Evolutionary conservation across 2,888 invertebrate genomes (phyloP), one percentile per base, ranked within the genome.

Genomic region (Trypoxylon attenuatum): DNA sequence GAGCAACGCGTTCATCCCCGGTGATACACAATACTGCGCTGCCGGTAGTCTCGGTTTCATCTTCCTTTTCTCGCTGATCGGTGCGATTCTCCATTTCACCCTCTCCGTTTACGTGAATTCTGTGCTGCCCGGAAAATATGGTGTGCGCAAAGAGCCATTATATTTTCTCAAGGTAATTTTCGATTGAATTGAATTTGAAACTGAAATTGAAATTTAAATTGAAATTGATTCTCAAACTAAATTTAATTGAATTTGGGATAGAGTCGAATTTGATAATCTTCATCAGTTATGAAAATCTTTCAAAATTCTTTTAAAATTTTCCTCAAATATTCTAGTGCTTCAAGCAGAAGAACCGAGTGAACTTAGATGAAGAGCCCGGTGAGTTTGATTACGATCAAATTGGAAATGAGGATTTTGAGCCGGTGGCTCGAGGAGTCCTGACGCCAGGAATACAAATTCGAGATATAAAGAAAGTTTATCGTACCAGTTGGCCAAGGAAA

Each of bases 101-200:
- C 85, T 96, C 29, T 93, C 97, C 0, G 88, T 96, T 72, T 98
- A 97, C 83, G 87, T 97, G 22, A 97, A 97, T 85, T 94, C 94
- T 71, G 91, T 98, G 6, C 89, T 92, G 66, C 97, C 97, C 0
- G 97, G 97, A 6, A 93, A 94, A 10, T 95, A 90, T 84, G 97
- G 97, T 2, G 92, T 97, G 0, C 92, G 94, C 0, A 91, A 91
- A 65, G 92, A 92, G 21, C 96, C 95, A 92, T 92, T 96, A 81
- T 97, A 96, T 82, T 87, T 83, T 59, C 71, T 87, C 15, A 78
- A 85, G 77, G 86, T 84, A 73, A 58, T 64, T 49, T 60, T 49
- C 19, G 18, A 6, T 5, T 21, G 1, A 25, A 13, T 21, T n/a
- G n/a, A n/a, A n/a, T n/a, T n/a, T n/a, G n/a, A n/a, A n/a, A n/a